Percentiles rank a stretch among this genome's conserved stretches.
These are phyloP conservation scores for Brachirus orientalis DNA, from an alignment of 2,113 vertebrate genomes.

Conservation along the genomic window DNA sequence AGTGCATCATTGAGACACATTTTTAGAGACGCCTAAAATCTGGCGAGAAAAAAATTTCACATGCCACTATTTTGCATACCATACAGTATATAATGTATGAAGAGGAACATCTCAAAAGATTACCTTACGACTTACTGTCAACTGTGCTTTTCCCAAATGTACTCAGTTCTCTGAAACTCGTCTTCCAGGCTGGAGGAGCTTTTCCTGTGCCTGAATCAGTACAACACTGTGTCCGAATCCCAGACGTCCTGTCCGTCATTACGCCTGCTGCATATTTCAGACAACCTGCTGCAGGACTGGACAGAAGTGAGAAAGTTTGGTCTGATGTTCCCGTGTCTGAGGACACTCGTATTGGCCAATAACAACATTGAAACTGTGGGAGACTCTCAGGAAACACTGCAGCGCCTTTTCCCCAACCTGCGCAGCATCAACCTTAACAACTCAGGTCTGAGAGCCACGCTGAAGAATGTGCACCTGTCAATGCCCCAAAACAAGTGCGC, in stretches of 20 bases:
- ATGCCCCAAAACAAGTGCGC: not conserved
- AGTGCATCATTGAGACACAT: too few relatives aligned
- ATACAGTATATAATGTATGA: too few relatives aligned
- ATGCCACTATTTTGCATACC: too few relatives aligned
- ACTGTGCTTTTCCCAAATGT: too few relatives aligned
- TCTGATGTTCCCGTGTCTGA: conserved; percentile 91
- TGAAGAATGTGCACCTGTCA: not conserved
- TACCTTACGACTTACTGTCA: too few relatives aligned
- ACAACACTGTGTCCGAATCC: conserved; percentile 88
- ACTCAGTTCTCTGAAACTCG: not conserved
- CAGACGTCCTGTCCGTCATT: conserved; percentile 89
- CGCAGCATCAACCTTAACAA: conserved; percentile 96
- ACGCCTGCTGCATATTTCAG: conserved; percentile 95
- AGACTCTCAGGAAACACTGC: conserved; percentile 86
- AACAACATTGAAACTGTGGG: conserved; percentile 88
- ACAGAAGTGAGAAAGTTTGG: conserved; percentile 93
- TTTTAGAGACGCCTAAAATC: too few relatives aligned
- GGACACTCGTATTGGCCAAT: conserved; percentile 92
- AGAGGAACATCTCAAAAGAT: too few relatives aligned
- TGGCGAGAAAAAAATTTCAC: too few relatives aligned
- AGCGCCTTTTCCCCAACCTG: conserved; percentile 90
- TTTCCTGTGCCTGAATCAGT: conserved; percentile 98
- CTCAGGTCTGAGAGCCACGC: conserved; percentile 83
- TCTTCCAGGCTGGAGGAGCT: conserved; percentile 93
- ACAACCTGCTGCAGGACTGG: conserved; percentile 96